These are phyloP conservation scores for Lysiphlebus fabarum DNA, from an alignment of 1,140 invertebrate genomes.

Conservation along the genomic window DNA sequence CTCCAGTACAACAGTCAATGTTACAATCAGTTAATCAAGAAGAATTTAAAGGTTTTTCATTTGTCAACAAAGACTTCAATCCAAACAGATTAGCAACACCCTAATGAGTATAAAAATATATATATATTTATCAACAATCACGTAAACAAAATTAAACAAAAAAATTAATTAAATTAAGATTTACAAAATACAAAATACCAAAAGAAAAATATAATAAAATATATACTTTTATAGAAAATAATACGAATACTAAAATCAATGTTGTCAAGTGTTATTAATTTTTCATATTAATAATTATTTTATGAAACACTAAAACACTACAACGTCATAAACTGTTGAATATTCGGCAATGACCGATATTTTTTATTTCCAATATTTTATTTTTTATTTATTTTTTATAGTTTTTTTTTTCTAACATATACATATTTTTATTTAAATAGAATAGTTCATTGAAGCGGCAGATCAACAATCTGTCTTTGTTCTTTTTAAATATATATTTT, in stretches of 20 bases:
- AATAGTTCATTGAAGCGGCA: background rate
- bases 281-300: too few relatives aligned
- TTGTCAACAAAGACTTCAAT: slow-evolving; percentile 90
- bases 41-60: slow-evolving; percentile 96
- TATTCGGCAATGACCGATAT: too few relatives aligned
- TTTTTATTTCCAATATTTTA: too few relatives aligned
- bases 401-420: too few relatives aligned
- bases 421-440: background rate
- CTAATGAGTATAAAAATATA: slow-evolving; percentile 33
- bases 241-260: too few relatives aligned
- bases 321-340: too few relatives aligned
- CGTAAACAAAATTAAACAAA: slow-evolving; percentile 4
- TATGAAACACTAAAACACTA: too few relatives aligned
- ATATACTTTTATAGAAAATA: too few relatives aligned
- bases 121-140: background rate
- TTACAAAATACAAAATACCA: slow-evolving; percentile 3
- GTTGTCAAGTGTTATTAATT: too few relatives aligned
- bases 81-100: slow-evolving; percentile 62
- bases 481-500: too few relatives aligned
- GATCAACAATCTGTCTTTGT: background rate
- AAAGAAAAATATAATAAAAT: slow-evolving; percentile 18
- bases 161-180: background rate
- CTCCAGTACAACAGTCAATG: slow-evolving; percentile 87
- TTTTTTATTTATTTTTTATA: too few relatives aligned
- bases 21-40: slow-evolving; percentile 94